Percentiles rank a stretch among this genome's conserved stretches.
Conservation (phyloP, 2,797 vertebrate genomes). For the Scomberomorus guttatus region DNA sequence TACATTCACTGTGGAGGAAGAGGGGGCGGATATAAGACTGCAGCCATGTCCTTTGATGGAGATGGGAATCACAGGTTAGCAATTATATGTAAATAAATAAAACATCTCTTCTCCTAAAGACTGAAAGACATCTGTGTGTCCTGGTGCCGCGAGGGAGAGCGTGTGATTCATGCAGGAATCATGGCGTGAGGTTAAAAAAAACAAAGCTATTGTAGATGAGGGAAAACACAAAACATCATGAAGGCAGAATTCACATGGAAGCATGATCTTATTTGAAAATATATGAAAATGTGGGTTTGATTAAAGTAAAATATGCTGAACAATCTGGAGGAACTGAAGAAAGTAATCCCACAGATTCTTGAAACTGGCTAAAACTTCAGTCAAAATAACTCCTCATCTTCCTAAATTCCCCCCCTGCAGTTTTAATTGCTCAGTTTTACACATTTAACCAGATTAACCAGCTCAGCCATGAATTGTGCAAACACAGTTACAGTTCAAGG, state of each 20-base stretch:
- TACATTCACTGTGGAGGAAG: slow-evolving; percentile 66
- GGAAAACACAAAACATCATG: slow-evolving; percentile 21
- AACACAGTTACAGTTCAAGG: slow-evolving; percentile 32
- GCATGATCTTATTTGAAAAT: background rate
- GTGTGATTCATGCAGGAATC: slow-evolving; percentile 59
- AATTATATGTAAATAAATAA: slow-evolving; percentile 53
- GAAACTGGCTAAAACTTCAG: background rate
- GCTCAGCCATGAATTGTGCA: background rate
- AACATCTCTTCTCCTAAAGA: slow-evolving; percentile 40
- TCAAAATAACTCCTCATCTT: slow-evolving; percentile 8
- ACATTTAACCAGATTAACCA: slow-evolving; percentile 12
- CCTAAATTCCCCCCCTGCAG: background rate
- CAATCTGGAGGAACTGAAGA: background rate
- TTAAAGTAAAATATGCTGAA: background rate
- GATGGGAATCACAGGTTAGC: slow-evolving; percentile 59
- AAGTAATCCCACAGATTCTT: background rate
- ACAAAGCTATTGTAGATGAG: background rate
- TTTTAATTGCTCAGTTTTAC: slow-evolving; percentile 10
- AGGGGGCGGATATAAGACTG: slow-evolving; percentile 75
- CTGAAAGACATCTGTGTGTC: slow-evolving; percentile 21
- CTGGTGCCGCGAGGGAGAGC: slow-evolving; percentile 30
- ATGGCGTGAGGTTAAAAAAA: slow-evolving; percentile 10
- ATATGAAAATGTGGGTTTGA: background rate
- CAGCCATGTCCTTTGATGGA: slow-evolving; percentile 70
- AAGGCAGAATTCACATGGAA: slow-evolving; percentile 18